phyloP scores from a whole-genome alignment of 2,888 invertebrate genomes.

The Oeneis ivallda region DNA sequence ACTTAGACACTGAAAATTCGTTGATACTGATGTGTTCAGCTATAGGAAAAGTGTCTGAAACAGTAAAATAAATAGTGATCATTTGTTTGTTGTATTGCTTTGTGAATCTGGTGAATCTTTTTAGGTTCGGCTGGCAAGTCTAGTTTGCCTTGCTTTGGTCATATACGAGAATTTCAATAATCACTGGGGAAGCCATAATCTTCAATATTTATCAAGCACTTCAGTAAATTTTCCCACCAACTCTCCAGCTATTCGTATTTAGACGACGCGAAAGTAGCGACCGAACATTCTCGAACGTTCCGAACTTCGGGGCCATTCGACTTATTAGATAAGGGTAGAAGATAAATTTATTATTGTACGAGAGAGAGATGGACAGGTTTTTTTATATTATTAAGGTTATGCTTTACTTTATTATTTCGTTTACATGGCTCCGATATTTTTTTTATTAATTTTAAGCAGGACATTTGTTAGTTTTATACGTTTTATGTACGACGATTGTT shows the following conservation, averaged over 20 bases:
- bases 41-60: too few relatives aligned
- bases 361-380: constrained; percentile 21
- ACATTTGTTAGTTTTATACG: constrained; percentile 28
- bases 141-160: too few relatives aligned
- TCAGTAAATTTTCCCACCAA: not conserved
- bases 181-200: too few relatives aligned
- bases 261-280: constrained; percentile 45
- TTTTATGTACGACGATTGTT: constrained; percentile 48
- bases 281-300: constrained; percentile 62
- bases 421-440: constrained; percentile 27
- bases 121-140: too few relatives aligned
- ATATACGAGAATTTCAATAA: too few relatives aligned
- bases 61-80: too few relatives aligned
- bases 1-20: too few relatives aligned
- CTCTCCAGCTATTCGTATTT: not conserved
- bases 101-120: too few relatives aligned
- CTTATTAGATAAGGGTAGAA: constrained; percentile 11
- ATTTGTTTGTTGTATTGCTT: too few relatives aligned
- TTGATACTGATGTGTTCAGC: too few relatives aligned
- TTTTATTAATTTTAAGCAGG: constrained; percentile 22
- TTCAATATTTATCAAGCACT: not conserved
- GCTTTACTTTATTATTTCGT: constrained; percentile 33
- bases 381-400: constrained; percentile 26
- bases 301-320: constrained; percentile 39
- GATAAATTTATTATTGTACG: constrained; percentile 17